phyloP scores from a whole-genome alignment of 2,888 invertebrate genomes.

The Hipparchia sbordonii region DNA sequence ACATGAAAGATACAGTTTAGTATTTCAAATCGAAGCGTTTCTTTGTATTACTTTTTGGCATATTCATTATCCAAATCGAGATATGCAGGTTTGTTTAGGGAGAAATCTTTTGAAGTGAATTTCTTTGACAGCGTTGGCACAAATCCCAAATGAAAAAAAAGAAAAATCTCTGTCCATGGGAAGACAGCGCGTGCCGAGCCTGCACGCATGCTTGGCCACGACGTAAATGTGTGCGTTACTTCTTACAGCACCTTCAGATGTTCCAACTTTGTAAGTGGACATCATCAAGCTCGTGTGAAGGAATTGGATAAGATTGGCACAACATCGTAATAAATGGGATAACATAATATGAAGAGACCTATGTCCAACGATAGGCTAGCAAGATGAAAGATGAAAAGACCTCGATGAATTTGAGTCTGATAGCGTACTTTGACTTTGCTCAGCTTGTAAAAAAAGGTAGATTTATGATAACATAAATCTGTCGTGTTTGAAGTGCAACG shows the following conservation, averaged over 20 bases:
- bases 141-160: background rate
- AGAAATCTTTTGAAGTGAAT: background rate
- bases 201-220: background rate
- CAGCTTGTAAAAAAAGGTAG: too few species aligned
- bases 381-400: too few species aligned
- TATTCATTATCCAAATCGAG: background rate
- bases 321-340: background rate
- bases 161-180: background rate
- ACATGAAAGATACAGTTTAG: too few species aligned
- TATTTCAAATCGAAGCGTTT: background rate
- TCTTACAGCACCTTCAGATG: background rate
- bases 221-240: background rate
- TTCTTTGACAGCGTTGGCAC: slow-evolving; percentile 2
- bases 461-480: too few species aligned
- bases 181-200: background rate
- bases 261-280: background rate
- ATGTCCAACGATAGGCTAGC: too few species aligned
- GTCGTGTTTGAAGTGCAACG: too few species aligned
- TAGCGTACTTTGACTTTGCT: too few species aligned
- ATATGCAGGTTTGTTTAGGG: background rate
- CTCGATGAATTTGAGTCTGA: too few species aligned
- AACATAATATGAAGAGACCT: too few species aligned
- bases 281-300: too few species aligned
- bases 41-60: background rate
- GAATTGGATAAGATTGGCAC: background rate